Evolutionary conservation across 2,888 invertebrate genomes (phyloP), one percentile per base, ranked within the genome.

Genomic region (Temnothorax unifasciatus): DNA sequence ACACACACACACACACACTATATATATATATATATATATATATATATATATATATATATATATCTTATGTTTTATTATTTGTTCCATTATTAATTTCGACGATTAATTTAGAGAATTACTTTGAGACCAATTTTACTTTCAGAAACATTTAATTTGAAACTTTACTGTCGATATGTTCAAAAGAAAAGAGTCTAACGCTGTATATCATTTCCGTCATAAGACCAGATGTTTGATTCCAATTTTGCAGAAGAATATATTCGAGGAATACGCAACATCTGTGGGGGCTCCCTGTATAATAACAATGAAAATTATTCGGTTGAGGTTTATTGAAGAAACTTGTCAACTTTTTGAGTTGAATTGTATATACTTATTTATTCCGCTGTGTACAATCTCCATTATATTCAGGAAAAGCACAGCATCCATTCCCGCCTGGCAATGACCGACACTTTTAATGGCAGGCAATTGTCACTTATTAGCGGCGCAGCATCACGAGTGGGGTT

Each of bases 381-480:
- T 11, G 25, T 52, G 18, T 54, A 68, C 77, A 44, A 21, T 15
- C 44, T 57, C 69, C 29, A 69, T 69, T 77, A 68, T 77, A 77
- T 77, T 69, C 57, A 44, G 77, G 68, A 77, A 77, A 77, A 77
- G 54, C 77, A 52, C 41, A 66, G 25, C 76, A 29, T 77, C 41
- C 54, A 77, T 77, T 77, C 44, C 11, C 34, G 44, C 44, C 68
- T 68, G 29, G 77, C 77, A 69, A 69, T 69, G 77, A 77, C 69
- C 77, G 69, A 57, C 77, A 68, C 77, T 71, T 69, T 69, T 81
- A 73, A 81, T 73, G 47, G 59, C 50, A 54, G 47, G 47, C 73
- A 81, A 81, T 81, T 81, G 73, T 81, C 73, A 81, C 79, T 81
- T 73, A 81, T 81, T 81, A 81, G 73, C 79, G 73, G 47, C 73